phyloP scores from a whole-genome alignment of 2,113 vertebrate species.

The Rhinopomastus cyanomelas region DNA sequence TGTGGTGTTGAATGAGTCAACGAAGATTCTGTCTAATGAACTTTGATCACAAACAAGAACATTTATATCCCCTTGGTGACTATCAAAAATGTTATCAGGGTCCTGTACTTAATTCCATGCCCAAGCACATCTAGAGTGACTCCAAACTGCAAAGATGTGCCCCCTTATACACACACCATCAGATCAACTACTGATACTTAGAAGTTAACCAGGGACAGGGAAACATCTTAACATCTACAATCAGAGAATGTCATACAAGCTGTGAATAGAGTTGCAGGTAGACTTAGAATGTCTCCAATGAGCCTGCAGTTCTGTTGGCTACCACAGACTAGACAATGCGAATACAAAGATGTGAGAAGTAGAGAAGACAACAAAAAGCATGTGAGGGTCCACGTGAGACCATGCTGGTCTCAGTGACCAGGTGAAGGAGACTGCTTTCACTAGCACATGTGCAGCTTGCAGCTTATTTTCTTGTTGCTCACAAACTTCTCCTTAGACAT shows the following conservation, averaged over 20 bases:
- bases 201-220: not conserved
- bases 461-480: not conserved
- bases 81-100: not conserved
- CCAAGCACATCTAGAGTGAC: not conserved
- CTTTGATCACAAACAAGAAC: not conserved
- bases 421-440: not conserved
- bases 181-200: not conserved
- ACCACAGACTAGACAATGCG: not conserved
- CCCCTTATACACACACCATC: not conserved
- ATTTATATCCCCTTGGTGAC: not conserved
- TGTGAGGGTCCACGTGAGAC: fast-evolving
- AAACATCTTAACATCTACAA: not conserved
- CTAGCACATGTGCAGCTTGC: fast-evolving
- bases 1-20: not conserved
- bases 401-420: fast-evolving
- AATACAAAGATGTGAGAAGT: not conserved
- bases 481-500: not conserved
- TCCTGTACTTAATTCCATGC: not conserved
- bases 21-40: not conserved
- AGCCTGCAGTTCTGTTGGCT: not conserved
- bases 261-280: not conserved
- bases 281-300: not conserved
- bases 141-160: not conserved
- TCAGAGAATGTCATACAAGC: not conserved
- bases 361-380: not conserved